Conservation (phyloP, 2,113 vertebrate genomes). For the Salvator merianae region DNA sequence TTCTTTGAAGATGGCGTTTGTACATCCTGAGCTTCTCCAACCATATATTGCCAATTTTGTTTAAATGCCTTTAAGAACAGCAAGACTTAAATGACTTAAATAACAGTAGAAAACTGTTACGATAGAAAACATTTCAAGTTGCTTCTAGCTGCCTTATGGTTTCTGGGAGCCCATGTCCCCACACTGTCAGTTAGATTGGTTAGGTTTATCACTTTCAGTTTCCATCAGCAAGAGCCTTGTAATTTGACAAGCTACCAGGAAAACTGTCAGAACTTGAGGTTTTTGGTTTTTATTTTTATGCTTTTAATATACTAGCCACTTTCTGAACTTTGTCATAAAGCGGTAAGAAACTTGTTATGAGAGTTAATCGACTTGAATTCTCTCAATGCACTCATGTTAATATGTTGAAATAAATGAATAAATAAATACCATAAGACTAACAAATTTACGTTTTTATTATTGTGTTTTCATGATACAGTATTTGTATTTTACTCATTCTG, state of each 20-base stretch:
- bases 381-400: neutral
- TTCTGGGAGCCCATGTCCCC: neutral
- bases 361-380: too few species aligned
- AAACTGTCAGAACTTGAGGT: slow-evolving; percentile 17
- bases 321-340: slow-evolving; percentile 9
- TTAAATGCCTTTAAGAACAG: neutral
- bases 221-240: slow-evolving; percentile 8
- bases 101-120: neutral
- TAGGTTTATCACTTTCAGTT: slow-evolving; percentile 17
- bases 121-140: neutral
- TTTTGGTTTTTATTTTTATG: slow-evolving; percentile 1
- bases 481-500: too few species aligned
- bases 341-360: too few species aligned
- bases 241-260: slow-evolving; percentile 11
- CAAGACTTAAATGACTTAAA: neutral
- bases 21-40: neutral
- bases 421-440: too few species aligned
- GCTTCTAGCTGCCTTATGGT: neutral
- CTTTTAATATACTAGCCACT: neutral
- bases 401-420: neutral
- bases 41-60: neutral
- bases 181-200: slow-evolving; percentile 7
- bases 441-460: too few species aligned
- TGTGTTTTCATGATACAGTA: too few species aligned
- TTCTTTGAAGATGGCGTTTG: neutral